Percentiles rank a stretch among this genome's conserved stretches.
Evolutionary conservation across 2,113 vertebrate genomes (phyloP).

Genomic region (Apistogramma diplotaenia): DNA sequence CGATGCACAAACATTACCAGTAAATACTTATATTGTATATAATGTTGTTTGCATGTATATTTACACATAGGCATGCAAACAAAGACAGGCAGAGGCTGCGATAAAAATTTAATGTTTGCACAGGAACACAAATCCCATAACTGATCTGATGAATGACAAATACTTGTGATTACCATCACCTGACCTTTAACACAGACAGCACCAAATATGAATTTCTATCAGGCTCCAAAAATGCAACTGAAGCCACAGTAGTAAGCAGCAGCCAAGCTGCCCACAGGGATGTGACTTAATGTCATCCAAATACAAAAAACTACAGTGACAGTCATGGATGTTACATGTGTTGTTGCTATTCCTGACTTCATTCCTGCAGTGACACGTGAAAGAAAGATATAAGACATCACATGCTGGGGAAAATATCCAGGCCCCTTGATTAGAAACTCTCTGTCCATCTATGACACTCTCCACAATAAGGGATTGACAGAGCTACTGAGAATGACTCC

Average conservation of each 20-base stretch:
- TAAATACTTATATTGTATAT: not conserved
- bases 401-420: conserved; percentile 38
- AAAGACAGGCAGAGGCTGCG: not conserved
- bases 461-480: conserved; percentile 59
- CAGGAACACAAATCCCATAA: conserved; percentile 17
- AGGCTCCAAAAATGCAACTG: not conserved
- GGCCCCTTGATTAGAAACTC: conserved; percentile 49
- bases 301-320: conserved; percentile 13
- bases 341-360: conserved; percentile 48
- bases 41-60: not conserved
- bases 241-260: not conserved
- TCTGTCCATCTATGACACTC: conserved; percentile 36
- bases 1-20: conserved; percentile 3
- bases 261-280: not conserved
- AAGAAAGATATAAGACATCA: conserved; percentile 42
- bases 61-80: not conserved
- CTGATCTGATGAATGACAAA: conserved; percentile 22
- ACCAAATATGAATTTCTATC: conserved; percentile 37
- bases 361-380: conserved; percentile 52
- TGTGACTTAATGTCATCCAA: conserved; percentile 17
- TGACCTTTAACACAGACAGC: conserved; percentile 49
- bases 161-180: conserved; percentile 36
- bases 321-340: conserved; percentile 5
- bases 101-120: not conserved
- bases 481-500: conserved; percentile 24